Conservation (phyloP, 2,113 vertebrate species). For the Sminthopsis crassicaudata region DNA sequence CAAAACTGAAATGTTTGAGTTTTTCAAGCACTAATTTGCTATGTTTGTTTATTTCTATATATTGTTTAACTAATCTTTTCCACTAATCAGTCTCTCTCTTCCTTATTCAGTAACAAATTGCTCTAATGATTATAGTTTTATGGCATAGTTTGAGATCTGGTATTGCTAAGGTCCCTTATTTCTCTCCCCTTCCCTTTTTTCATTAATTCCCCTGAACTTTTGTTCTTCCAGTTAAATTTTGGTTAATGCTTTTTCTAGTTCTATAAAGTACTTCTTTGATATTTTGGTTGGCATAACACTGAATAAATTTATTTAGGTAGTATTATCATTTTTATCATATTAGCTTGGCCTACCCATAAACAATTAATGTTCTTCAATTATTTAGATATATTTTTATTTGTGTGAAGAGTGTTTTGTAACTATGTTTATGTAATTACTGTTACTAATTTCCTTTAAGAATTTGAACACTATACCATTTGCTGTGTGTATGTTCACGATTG, state of each 20-base stretch:
- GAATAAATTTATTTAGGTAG: too few relatives aligned
- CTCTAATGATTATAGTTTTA: neutral
- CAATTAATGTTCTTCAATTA: neutral
- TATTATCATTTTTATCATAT: neutral
- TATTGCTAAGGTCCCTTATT: neutral
- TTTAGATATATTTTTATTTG: neutral
- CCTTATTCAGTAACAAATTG: neutral
- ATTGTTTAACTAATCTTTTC: neutral
- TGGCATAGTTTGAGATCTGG: neutral
- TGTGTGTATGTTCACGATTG: neutral
- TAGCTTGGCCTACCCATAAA: neutral
- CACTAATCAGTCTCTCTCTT: neutral
- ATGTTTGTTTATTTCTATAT: neutral
- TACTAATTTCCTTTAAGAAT: neutral
- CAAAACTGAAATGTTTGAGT: neutral
- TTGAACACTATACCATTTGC: neutral
- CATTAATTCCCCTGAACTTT: neutral
- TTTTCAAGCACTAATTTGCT: neutral
- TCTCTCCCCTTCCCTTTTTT: neutral
- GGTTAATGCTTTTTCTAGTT: neutral
- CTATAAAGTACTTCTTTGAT: neutral
- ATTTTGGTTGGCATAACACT: neutral
- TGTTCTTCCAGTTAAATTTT: neutral
- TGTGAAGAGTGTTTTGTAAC: neutral
- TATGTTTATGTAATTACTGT: neutral